Conservation (phyloP, 2,113 vertebrate species). For the Rhea americana region DNA sequence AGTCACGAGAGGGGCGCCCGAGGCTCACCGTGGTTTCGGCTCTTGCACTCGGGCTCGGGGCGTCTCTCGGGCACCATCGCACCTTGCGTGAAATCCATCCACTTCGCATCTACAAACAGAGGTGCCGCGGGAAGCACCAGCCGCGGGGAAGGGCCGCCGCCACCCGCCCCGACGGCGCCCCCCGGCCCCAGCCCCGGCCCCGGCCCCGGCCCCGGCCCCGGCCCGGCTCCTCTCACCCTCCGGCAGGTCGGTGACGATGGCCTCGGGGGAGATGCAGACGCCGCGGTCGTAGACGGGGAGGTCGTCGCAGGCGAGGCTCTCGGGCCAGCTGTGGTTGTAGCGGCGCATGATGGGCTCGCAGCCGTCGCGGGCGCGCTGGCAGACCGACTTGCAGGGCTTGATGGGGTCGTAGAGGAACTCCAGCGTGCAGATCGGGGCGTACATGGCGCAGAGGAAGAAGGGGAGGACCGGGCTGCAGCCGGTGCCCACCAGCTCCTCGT, state of each 20-base stretch:
- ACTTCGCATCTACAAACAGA: slow-evolving; percentile 76
- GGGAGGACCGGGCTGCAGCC: slow-evolving; percentile 79
- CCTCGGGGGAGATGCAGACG: slow-evolving; percentile 84
- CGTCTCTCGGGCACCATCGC: slow-evolving; percentile 74
- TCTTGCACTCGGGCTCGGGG: slow-evolving; percentile 73
- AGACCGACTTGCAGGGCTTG: slow-evolving; percentile 81
- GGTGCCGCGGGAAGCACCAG: background rate
- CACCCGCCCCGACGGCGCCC: background rate
- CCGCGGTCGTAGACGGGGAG: slow-evolving; percentile 83
- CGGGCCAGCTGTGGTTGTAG: slow-evolving; percentile 85
- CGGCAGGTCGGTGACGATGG: slow-evolving; percentile 82
- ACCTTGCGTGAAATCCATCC: slow-evolving; percentile 79
- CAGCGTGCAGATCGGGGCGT: slow-evolving; percentile 82
- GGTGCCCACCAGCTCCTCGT: slow-evolving; percentile 79
- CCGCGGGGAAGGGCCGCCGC: background rate
- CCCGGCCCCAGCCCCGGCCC: background rate
- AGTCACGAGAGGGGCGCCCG: background rate
- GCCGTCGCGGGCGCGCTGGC: slow-evolving; percentile 80
- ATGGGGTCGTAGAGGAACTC: slow-evolving; percentile 85
- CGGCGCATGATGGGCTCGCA: slow-evolving; percentile 82
- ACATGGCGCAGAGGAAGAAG: slow-evolving; percentile 86
- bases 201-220: background rate
- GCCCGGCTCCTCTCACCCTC: slow-evolving; percentile 70
- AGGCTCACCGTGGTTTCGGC: slow-evolving; percentile 75
- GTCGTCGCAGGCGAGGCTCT: slow-evolving; percentile 80